A percentile compares a stretch with the other conserved stretches of the same genome.
These are phyloP conservation scores for Spea hammondii DNA, from an alignment of 2,797 vertebrate species.

Conservation along the genomic window DNA sequence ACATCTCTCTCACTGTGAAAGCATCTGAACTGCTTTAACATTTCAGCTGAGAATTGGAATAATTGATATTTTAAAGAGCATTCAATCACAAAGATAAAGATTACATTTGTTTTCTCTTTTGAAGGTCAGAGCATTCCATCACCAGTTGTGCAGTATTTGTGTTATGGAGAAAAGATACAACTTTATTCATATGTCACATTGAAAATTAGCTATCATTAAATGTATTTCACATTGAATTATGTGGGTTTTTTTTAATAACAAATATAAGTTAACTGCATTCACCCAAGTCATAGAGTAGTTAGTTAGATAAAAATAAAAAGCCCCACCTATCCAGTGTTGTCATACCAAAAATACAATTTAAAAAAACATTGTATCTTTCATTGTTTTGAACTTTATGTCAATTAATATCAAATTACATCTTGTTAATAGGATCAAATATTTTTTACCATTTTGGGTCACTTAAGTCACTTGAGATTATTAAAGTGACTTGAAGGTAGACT, in stretches of 20 bases:
- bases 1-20: constrained; percentile 54
- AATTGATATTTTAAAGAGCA: constrained; percentile 61
- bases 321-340: too few relatives aligned
- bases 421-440: too few relatives aligned
- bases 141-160: constrained; percentile 3
- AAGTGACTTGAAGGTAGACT: too few relatives aligned
- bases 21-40: constrained; percentile 61
- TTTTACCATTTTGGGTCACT: too few relatives aligned
- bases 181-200: constrained; percentile 6
- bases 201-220: constrained; percentile 8
- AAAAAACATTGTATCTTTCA: too few relatives aligned
- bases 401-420: too few relatives aligned
- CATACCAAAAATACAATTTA: too few relatives aligned
- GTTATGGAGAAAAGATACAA: neutral
- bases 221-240: neutral
- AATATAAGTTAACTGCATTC: too few relatives aligned
- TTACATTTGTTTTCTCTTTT: constrained; percentile 39
- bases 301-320: too few relatives aligned
- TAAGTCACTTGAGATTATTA: too few relatives aligned
- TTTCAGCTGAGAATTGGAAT: constrained; percentile 64
- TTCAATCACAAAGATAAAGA: constrained; percentile 22
- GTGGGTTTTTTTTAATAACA: constrained; percentile 5
- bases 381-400: too few relatives aligned
- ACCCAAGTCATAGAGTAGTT: too few relatives aligned
- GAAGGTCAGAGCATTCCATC: constrained; percentile 38